Evolutionary conservation across 2,888 invertebrate genomes (phyloP), one percentile per base, ranked within the genome.

Genomic region (Timema podura): DNA sequence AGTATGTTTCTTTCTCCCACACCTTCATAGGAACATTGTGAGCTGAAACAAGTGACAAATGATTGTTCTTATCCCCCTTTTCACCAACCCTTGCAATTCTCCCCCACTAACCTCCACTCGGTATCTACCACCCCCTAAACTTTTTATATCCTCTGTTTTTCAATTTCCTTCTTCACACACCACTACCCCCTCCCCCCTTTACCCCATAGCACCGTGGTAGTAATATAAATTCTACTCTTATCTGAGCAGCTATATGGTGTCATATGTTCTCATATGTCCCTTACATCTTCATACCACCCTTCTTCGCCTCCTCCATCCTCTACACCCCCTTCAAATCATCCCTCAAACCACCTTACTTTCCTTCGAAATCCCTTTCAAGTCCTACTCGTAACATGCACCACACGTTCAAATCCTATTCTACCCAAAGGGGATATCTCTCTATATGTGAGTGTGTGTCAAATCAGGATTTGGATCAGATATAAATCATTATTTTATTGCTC

Each of bases 91-190:
- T 64, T 46, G 30, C 30, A 3, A 30, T 30, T 30, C 30, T 30
- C 30, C 30, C 30, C 30, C 30, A 30, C 30, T 30, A 30, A 2
- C 30, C 30, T 30, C 30, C 30, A 30, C 30, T 30, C 30, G 3
- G 30, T 30, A 30, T 30, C 30, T 30, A 30, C 30, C 30, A 30
- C 30, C 30, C 30, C 30, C 3, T 30, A 30, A 30, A 30, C 30
- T 30, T 30, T 30, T 30, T 30, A 30, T 64, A 47, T 11, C 46
- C 46, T 44, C 44, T 64, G 46, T 64, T 64, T 64, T 64, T 64
- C 64, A 64, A 64, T 64, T 64, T 64, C 64, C 64, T 30, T 30
- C 30, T 30, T 30, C 64, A 64, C 64, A 64, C 64, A 30, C 13
- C 5, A 9, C 30, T 45, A 44, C 61, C 30, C 11, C 3, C 7